A percentile compares a stretch with the other conserved stretches of the same genome.
Conservation (phyloP, 2,888 invertebrate species). For the Phyllotreta striolata region DNA sequence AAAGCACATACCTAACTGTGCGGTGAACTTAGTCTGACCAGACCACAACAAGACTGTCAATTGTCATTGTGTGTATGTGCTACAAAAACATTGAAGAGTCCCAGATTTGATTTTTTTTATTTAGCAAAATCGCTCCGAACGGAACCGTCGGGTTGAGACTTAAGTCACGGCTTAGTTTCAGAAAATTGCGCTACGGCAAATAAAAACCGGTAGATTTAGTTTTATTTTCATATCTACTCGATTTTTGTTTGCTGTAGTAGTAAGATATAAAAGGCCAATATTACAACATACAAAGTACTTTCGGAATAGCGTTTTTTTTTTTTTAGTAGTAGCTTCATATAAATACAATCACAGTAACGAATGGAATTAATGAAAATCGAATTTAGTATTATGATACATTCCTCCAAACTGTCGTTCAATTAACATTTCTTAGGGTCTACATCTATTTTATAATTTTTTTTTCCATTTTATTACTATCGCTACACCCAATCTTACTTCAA, state of each 20-base stretch:
- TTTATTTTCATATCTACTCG: not conserved
- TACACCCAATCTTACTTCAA: conserved; percentile 53
- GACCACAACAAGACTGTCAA: conserved; percentile 45
- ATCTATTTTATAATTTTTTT: conserved; percentile 46
- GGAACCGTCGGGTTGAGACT: conserved; percentile 47
- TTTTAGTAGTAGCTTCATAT: conserved; percentile 54
- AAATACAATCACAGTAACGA: conserved; percentile 61
- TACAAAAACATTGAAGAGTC: conserved; percentile 38
- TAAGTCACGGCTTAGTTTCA: conserved; percentile 41
- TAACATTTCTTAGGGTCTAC: conserved; percentile 45
- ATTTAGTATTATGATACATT: conserved; percentile 47
- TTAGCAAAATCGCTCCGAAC: conserved; percentile 23
- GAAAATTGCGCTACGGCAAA: too few species aligned
- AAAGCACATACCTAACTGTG: conserved; percentile 56
- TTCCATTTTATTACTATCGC: conserved; percentile 47
- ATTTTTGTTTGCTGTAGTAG: too few species aligned
- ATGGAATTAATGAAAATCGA: conserved; percentile 53
- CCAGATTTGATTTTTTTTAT: not conserved
- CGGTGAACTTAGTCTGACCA: conserved; percentile 50
- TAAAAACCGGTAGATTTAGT: conserved; percentile 31
- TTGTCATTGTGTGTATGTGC: conserved; percentile 40
- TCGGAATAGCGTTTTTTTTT: conserved; percentile 35
- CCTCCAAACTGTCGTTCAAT: too few species aligned
- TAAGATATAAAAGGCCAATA: conserved; percentile 15
- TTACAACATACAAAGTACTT: conserved; percentile 16